Percentiles rank a stretch among this genome's conserved stretches.
Conservation (phyloP, 2,113 vertebrate genomes). For the Dicentrarchus labrax region DNA sequence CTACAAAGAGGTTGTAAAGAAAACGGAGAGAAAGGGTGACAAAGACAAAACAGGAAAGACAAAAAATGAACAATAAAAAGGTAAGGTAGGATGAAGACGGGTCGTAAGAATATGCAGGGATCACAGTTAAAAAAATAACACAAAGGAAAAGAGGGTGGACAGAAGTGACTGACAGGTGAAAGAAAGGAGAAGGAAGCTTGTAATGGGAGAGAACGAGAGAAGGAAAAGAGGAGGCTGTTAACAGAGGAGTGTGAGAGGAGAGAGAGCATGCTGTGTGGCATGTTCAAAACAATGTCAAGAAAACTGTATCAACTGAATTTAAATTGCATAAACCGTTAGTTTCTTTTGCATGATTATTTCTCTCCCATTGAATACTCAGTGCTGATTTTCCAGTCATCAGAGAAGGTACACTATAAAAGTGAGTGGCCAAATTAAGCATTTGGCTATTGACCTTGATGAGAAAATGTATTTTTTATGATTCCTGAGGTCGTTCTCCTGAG, state of each 20-base stretch:
- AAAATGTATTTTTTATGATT: background rate
- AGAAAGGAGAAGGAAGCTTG: background rate
- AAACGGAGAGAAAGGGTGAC: background rate
- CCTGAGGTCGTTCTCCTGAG: background rate
- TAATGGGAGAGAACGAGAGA: constrained; percentile 9
- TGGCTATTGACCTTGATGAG: background rate
- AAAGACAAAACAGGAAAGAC: background rate
- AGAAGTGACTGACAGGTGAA: constrained; percentile 27
- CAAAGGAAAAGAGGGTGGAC: background rate
- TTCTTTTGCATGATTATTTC: background rate
- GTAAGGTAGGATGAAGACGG: background rate
- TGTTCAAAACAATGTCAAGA: background rate
- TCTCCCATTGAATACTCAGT: background rate
- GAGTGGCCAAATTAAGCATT: background rate
- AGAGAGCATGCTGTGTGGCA: too few relatives aligned
- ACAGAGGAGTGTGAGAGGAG: background rate
- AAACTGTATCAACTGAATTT: background rate
- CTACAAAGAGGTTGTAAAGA: background rate
- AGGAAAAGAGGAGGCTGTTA: constrained; percentile 5
- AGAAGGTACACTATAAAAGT: too few relatives aligned
- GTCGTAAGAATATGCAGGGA: background rate
- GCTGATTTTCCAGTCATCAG: background rate
- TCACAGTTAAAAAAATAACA: background rate
- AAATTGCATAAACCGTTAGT: background rate
- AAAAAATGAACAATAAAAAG: background rate